These are phyloP conservation scores for Apamea epomidion DNA, from an alignment of 2,888 invertebrate genomes.

Conservation along the genomic window DNA sequence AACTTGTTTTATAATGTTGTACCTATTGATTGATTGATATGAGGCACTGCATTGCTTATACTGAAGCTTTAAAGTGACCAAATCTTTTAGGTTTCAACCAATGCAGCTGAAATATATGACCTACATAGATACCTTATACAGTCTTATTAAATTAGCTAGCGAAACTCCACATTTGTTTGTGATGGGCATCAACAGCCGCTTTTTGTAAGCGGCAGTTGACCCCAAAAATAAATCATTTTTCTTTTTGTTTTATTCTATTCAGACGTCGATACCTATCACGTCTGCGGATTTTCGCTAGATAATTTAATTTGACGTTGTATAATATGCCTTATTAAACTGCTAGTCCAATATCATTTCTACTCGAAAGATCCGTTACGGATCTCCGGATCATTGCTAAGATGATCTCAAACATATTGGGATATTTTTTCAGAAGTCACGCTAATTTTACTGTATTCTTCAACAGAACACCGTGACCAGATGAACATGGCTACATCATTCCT, in stretches of 20 bases:
- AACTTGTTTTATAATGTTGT: constrained; percentile 11
- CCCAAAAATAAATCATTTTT: background rate
- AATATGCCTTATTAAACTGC: background rate
- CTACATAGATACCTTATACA: background rate
- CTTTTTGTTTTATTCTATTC: background rate
- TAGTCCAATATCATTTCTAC: background rate
- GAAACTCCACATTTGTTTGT: background rate
- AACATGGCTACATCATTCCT: constrained; percentile 95
- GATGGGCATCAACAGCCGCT: background rate
- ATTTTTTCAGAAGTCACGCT: too few species aligned
- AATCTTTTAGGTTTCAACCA: background rate
- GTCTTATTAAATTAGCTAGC: background rate
- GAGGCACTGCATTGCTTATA: background rate
- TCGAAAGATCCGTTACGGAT: background rate
- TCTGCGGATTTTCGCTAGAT: background rate
- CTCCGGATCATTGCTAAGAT: background rate
- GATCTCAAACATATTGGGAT: background rate
- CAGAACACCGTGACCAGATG: constrained; percentile 95
- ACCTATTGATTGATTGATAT: background rate
- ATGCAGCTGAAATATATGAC: background rate
- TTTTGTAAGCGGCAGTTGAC: background rate
- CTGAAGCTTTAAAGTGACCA: background rate
- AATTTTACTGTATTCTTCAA: background rate
- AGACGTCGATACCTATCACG: background rate
- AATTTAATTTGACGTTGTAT: background rate